Conservation (phyloP, 2,888 invertebrate species). For the Amphipoea oculea region DNA sequence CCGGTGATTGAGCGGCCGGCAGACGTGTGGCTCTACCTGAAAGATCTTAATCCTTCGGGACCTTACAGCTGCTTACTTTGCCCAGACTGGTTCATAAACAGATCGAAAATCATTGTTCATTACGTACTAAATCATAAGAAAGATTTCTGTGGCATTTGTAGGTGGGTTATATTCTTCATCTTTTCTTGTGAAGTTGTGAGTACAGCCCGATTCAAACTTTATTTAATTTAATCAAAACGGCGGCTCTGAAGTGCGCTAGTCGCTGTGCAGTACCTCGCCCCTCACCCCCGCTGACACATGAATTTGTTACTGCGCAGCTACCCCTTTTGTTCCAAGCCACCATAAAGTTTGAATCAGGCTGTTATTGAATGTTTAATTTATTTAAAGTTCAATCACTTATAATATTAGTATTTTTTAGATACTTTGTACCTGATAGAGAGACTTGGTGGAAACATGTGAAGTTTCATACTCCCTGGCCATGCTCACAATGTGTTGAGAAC, state of each 20-base stretch:
- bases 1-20: conserved; percentile 81
- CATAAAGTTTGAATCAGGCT: background rate
- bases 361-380: background rate
- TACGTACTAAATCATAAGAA: conserved; percentile 89
- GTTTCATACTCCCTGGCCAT: conserved; percentile 86
- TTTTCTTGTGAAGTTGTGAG: background rate
- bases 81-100: conserved; percentile 87
- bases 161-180: conserved; percentile 69
- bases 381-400: background rate
- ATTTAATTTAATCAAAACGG: too few relatives aligned
- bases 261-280: background rate
- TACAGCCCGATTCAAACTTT: background rate
- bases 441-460: conserved; percentile 81
- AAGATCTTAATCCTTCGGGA: conserved; percentile 85
- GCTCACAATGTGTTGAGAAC: conserved; percentile 85
- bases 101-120: conserved; percentile 85
- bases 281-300: background rate
- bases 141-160: conserved; percentile 88
- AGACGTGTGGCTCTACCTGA: conserved; percentile 89
- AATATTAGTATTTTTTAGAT: conserved; percentile 76
- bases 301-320: background rate
- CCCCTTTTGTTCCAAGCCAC: background rate
- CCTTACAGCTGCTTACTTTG: conserved; percentile 88
- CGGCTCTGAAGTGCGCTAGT: background rate
- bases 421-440: conserved; percentile 84